Conservation (phyloP, 2,113 vertebrate genomes). For the Chamaea fasciata region DNA sequence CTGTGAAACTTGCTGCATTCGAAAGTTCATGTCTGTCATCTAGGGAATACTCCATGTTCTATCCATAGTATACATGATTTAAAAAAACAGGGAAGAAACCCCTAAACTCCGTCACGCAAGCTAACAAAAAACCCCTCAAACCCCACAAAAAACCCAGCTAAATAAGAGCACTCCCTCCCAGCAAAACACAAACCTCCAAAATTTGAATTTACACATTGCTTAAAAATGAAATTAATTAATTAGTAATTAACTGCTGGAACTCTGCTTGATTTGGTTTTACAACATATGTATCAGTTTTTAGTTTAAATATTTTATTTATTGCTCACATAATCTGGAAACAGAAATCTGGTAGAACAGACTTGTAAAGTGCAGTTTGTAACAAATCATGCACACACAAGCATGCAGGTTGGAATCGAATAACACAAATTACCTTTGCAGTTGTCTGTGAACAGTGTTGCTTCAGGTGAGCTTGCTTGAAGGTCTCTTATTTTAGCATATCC, state of each 20-base stretch:
- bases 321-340: neutral
- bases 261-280: neutral
- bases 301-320: neutral
- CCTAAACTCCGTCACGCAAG: neutral
- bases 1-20: neutral
- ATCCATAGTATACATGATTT: neutral
- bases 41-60: neutral
- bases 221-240: neutral
- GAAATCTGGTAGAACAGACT: neutral
- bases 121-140: neutral
- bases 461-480: neutral
- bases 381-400: neutral
- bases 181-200: neutral
- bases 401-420: neutral
- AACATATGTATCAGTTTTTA: neutral
- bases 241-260: neutral
- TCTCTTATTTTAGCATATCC: neutral
- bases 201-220: neutral
- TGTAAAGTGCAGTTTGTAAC: neutral
- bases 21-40: neutral
- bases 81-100: neutral
- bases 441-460: neutral
- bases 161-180: no score
- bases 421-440: slow-evolving; percentile 34
- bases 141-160: rapidly evolving